A percentile compares a stretch with the other conserved stretches of the same genome.
phyloP scores from a whole-genome alignment of 2,113 vertebrate species.

The Desmodus rotundus region DNA sequence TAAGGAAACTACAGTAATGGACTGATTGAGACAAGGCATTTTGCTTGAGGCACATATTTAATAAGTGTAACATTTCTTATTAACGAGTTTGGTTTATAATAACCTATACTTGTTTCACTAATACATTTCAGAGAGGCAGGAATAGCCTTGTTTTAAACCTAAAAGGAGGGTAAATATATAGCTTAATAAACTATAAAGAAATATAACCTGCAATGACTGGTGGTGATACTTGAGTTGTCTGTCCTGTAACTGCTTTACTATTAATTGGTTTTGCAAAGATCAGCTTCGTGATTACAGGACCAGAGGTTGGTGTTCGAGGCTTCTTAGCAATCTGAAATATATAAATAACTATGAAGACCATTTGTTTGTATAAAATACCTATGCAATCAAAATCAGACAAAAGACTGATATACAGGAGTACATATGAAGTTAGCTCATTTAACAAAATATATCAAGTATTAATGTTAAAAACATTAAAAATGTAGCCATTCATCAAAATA shows the following conservation, averaged over 20 bases:
- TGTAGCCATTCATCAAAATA: slow-evolving; percentile 29
- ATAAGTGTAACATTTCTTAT: slow-evolving; percentile 4
- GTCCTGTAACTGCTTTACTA: slow-evolving; percentile 93
- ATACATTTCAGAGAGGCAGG: slow-evolving; percentile 14
- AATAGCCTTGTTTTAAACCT: background rate
- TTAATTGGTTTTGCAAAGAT: slow-evolving; percentile 97
- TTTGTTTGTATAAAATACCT: slow-evolving; percentile 46
- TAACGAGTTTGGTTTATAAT: slow-evolving; percentile 34
- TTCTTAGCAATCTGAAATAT: slow-evolving; percentile 95
- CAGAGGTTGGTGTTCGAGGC: slow-evolving; percentile 90
- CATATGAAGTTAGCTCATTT: slow-evolving; percentile 25
- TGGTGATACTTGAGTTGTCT: slow-evolving; percentile 89
- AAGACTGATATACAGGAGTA: background rate
- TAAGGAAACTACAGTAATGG: background rate
- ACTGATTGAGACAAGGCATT: slow-evolving; percentile 11
- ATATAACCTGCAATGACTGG: slow-evolving; percentile 91
- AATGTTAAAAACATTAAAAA: slow-evolving; percentile 44
- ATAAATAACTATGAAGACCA: slow-evolving; percentile 70
- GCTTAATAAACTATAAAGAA: slow-evolving; percentile 73
- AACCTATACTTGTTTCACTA: background rate
- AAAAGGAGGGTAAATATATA: slow-evolving; percentile 7
- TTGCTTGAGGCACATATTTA: slow-evolving; percentile 15
- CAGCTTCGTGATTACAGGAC: slow-evolving; percentile 93
- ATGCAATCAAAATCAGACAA: slow-evolving; percentile 43
- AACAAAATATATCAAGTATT: slow-evolving; percentile 16